These are phyloP conservation scores for Eubasilissa splendida DNA, from an alignment of 2,888 invertebrate species.

Conservation along the genomic window DNA sequence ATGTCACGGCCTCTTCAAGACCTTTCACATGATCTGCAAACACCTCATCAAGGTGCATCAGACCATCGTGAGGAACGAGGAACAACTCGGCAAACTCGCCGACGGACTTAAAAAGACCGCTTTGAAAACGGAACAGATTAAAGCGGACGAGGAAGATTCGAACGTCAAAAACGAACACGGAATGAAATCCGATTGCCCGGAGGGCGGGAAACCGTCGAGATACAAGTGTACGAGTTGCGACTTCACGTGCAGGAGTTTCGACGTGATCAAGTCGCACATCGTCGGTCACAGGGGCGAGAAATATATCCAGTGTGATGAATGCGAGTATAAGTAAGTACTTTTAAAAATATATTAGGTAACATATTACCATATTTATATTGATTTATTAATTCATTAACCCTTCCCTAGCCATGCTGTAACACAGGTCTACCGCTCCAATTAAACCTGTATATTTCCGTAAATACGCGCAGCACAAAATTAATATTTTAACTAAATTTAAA, in stretches of 20 bases:
- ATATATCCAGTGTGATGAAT: constrained; percentile 50
- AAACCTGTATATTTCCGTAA: too few species aligned
- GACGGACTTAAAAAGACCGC: too few species aligned
- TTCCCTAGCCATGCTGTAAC: too few species aligned
- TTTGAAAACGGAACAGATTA: too few species aligned
- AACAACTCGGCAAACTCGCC: neutral
- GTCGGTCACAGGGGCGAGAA: constrained; percentile 44
- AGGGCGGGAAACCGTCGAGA: neutral
- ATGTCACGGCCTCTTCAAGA: constrained; percentile 39
- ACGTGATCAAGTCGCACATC: constrained; percentile 26
- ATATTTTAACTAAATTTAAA: too few species aligned
- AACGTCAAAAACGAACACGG: neutral
- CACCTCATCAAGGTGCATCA: constrained; percentile 40
- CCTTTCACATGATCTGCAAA: constrained; percentile 39
- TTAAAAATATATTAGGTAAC: neutral
- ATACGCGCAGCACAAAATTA: too few species aligned
- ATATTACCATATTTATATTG: too few species aligned
- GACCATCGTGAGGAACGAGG: neutral
- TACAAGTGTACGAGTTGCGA: constrained; percentile 32
- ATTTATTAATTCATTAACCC: too few species aligned
- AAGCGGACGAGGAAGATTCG: neutral
- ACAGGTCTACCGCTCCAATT: too few species aligned
- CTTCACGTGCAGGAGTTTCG: constrained; percentile 19
- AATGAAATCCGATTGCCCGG: neutral
- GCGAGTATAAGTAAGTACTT: constrained; percentile 45